Evolutionary conservation across 2,888 invertebrate species (phyloP).

Genomic region (Cryptocheilus praepositus): DNA sequence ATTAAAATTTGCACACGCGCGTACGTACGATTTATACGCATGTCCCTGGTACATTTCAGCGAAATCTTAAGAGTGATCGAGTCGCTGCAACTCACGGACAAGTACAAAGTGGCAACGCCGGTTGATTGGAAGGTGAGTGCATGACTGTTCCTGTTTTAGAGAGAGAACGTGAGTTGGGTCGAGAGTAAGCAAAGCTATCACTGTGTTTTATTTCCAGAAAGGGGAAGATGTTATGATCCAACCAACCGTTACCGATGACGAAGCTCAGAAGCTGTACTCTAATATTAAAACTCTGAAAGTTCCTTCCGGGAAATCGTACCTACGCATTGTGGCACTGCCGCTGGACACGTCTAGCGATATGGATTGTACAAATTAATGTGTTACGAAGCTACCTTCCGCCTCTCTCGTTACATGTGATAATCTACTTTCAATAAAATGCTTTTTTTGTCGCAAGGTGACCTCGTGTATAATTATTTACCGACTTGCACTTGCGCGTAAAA

Average conservation of each 20-base stretch:
- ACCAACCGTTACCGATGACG: slow-evolving; percentile 85
- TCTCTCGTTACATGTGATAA: no score
- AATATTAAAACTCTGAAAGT: slow-evolving; percentile 81
- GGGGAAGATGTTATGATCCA: slow-evolving; percentile 94
- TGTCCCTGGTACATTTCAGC: slow-evolving; percentile 78
- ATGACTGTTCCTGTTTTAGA: not conserved
- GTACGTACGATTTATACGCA: not conserved
- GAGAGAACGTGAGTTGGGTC: slow-evolving; percentile 18
- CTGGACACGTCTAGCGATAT: slow-evolving; percentile 29
- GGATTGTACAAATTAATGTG: no score
- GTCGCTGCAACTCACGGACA: slow-evolving; percentile 92
- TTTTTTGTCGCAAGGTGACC: no score
- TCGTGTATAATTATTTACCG: slow-evolving; percentile 5
- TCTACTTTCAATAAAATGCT: no score
- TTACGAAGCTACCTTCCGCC: no score
- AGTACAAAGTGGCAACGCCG: slow-evolving; percentile 91
- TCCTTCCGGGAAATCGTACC: slow-evolving; percentile 91
- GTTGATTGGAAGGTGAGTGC: slow-evolving; percentile 88
- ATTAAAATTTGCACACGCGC: no score
- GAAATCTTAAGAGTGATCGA: slow-evolving; percentile 95
- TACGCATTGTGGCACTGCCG: slow-evolving; percentile 84
- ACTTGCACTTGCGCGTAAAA: not conserved
- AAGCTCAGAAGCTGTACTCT: slow-evolving; percentile 84
- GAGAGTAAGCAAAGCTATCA: not conserved
- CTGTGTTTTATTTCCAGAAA: slow-evolving; percentile 76